A percentile compares a stretch with the other conserved stretches of the same genome.
These are phyloP conservation scores for Neogale vison DNA, from an alignment of 2,113 vertebrate species.

Conservation along the genomic window DNA sequence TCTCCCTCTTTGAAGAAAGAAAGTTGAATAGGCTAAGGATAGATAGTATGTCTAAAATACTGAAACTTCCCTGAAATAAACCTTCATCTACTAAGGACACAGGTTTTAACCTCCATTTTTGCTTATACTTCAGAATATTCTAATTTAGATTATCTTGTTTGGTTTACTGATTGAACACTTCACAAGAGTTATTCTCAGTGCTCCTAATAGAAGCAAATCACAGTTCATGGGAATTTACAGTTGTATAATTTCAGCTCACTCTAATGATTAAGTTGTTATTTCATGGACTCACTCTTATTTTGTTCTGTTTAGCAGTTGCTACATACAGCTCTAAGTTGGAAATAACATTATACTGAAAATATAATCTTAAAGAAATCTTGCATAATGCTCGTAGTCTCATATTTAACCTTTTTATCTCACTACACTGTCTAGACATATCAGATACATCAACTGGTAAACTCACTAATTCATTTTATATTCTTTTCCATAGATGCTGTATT, in stretches of 20 bases:
- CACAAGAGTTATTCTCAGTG: conserved; percentile 22
- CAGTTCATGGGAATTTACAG: neutral
- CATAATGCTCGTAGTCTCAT: neutral
- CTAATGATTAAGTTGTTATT: conserved; percentile 36
- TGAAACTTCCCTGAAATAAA: neutral
- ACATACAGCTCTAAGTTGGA: neutral
- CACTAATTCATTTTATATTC: conserved; percentile 27
- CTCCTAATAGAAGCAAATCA: neutral
- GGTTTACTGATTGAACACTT: neutral
- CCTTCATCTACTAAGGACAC: neutral
- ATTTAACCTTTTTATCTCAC: neutral
- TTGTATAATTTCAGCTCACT: conserved; percentile 16
- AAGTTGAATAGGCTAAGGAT: neutral
- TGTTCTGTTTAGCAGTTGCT: neutral
- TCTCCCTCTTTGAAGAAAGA: neutral
- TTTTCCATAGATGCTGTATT: conserved; percentile 12
- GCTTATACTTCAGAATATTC: neutral
- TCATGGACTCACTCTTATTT: neutral
- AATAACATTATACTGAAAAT: conserved; percentile 23
- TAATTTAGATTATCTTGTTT: conserved; percentile 42
- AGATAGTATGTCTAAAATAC: conserved; percentile 1
- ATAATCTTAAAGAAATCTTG: neutral
- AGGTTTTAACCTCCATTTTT: conserved; percentile 3
- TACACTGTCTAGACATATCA: conserved; percentile 49
- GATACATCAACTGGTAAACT: conserved; percentile 16